Evolutionary conservation across 2,888 invertebrate species (phyloP).

Genomic region (Acanthoscelides obtectus): DNA sequence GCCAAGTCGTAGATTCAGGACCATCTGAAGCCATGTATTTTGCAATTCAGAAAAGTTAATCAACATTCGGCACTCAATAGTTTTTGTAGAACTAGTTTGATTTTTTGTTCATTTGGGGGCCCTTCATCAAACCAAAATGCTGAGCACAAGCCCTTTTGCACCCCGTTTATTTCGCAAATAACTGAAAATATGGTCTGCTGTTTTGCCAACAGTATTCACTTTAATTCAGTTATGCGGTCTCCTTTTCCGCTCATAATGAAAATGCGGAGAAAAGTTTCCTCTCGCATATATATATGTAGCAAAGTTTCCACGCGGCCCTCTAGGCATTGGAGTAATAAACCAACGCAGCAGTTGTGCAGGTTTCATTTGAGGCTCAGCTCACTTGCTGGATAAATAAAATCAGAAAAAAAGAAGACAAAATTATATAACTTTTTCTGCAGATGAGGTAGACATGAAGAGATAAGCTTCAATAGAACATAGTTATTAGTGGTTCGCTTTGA

Average conservation of each 20-base stretch:
- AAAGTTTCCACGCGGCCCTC: not conserved
- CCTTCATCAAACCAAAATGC: too few relatives aligned
- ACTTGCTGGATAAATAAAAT: not conserved
- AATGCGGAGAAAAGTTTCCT: not conserved
- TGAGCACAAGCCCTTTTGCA: too few relatives aligned
- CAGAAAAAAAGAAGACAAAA: not conserved
- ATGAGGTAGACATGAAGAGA: too few relatives aligned
- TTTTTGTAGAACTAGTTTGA: too few relatives aligned
- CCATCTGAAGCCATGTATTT: too few relatives aligned
- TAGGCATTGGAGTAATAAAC: not conserved
- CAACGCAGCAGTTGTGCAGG: not conserved
- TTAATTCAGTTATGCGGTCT: not conserved
- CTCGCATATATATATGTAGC: not conserved
- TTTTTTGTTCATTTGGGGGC: too few relatives aligned
- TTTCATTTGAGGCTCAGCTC: not conserved
- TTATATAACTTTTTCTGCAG: too few relatives aligned
- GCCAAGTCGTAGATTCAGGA: too few relatives aligned
- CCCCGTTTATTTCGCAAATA: not conserved
- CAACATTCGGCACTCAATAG: too few relatives aligned
- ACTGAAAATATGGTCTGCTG: not conserved
- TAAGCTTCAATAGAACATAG: too few relatives aligned
- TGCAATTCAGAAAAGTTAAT: too few relatives aligned
- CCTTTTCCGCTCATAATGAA: not conserved
- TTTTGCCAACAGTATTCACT: not conserved
- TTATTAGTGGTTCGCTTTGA: too few relatives aligned